Evolutionary conservation across 2,113 vertebrate genomes (phyloP), one percentile per base, ranked within the genome.

Genomic region (Nicator chloris): DNA sequence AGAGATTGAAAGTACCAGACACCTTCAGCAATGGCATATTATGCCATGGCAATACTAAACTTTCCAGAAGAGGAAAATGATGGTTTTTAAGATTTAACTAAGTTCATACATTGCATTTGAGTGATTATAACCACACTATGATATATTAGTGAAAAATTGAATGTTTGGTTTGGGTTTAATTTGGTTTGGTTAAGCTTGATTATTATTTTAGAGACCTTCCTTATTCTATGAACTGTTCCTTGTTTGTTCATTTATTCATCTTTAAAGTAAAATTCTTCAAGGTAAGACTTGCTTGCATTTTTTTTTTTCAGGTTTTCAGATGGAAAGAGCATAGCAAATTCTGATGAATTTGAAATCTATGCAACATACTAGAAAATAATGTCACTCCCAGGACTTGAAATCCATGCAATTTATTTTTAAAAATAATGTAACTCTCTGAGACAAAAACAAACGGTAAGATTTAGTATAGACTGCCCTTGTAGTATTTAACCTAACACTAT

Each of bases 101-200:
- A 63, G 22, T 63, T 37, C 2, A 63, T 33, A 22, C 11, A 49
- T n/a, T 70, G 7, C 4, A 33, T 61, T 91, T 82, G 17, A 40
- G 11, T 68, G 15, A 45, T 50, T 86, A 45, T 31, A 78, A 53
- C 8, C 35, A 7, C 13, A 71, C 13, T 18, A 10, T 4, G 9
- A 82, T 70, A 68, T 3, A 15, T 40, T 10, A 39, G 3, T 22
- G 37, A 15, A 54, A 92, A 53, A 78, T 2, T 13, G 11, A 66
- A 57, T 17, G 11, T 11, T 66, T 0, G 0, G 0, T 68, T 76
- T 17, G 10, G 17, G 14, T 39, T 63, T 44, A 44, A 47, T 47
- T 30, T 83, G 14, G 11, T 42, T 78, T 57, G 5, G 4, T 28
- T 51, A 59, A n/a, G 6, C 9, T 65, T 65, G 13, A 5, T 7